phyloP scores from a whole-genome alignment of 2,113 vertebrate genomes.

The Phyllopteryx taeniolatus region DNA sequence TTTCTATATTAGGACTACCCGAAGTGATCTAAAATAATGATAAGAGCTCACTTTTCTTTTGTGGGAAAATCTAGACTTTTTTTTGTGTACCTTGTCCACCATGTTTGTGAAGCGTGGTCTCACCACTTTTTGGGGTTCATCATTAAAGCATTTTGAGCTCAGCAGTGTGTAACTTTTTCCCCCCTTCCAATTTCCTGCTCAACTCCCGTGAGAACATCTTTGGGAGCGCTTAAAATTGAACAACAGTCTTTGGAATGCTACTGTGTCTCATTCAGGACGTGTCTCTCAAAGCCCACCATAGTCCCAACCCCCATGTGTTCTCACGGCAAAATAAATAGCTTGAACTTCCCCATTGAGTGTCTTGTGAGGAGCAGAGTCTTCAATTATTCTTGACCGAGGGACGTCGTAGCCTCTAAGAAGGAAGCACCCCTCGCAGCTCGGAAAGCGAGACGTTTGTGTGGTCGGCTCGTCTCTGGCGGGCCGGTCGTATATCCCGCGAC shows the following conservation, averaged over 20 bases:
- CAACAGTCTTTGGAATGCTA: conserved; percentile 69
- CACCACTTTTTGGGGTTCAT: neutral
- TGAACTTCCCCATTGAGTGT: conserved; percentile 33
- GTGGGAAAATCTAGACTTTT: neutral
- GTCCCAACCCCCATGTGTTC: conserved; percentile 48
- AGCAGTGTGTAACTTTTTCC: neutral
- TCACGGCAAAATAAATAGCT: conserved; percentile 61
- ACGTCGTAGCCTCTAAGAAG: conserved; percentile 10
- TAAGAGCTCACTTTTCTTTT: too few species aligned
- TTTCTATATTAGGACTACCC: too few species aligned
- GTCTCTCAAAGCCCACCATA: conserved; percentile 61
- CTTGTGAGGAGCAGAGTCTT: conserved; percentile 26
- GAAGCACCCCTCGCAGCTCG: conserved; percentile 20
- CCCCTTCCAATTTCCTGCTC: neutral
- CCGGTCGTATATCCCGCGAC: conserved; percentile 32
- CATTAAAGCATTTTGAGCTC: neutral
- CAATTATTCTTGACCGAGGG: conserved; percentile 22
- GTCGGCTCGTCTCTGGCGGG: conserved; percentile 37
- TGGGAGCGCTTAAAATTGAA: conserved; percentile 44
- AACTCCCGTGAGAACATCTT: conserved; percentile 9
- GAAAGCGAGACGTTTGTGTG: conserved; percentile 45
- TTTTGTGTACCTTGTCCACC: neutral
- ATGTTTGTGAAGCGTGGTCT: neutral
- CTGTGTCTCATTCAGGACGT: conserved; percentile 64
- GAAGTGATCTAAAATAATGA: neutral